A percentile compares a stretch with the other conserved stretches of the same genome.
phyloP scores from a whole-genome alignment of 2,113 vertebrate genomes.

The Oncorhynchus clarkii region DNA sequence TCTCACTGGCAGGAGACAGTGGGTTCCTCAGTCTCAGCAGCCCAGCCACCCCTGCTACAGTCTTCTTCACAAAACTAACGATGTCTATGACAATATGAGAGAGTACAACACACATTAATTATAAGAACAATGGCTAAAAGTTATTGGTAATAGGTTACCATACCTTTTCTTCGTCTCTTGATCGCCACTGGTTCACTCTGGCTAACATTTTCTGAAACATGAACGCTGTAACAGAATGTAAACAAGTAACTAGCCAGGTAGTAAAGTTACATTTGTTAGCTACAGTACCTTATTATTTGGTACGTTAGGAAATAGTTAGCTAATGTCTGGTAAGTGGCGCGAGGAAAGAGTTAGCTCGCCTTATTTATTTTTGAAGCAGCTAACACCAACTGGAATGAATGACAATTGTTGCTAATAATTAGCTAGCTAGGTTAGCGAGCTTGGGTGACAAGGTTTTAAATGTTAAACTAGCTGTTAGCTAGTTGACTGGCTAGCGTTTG shows the following conservation, averaged over 20 bases:
- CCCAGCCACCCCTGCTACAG: constrained; percentile 66
- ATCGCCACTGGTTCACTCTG: constrained; percentile 63
- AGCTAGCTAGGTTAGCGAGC: background rate
- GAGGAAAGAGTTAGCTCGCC: no score
- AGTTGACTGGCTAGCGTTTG: background rate
- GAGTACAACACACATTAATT: background rate
- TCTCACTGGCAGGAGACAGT: constrained; percentile 27
- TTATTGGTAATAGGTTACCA: constrained; percentile 35
- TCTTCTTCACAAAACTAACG: constrained; percentile 74
- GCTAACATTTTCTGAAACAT: constrained; percentile 58
- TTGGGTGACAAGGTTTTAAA: background rate
- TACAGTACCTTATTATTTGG: background rate
- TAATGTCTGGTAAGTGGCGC: no score
- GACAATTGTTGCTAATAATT: no score
- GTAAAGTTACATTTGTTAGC: no score
- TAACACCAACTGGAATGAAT: no score
- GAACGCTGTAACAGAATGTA: constrained; percentile 56
- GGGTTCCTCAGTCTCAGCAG: constrained; percentile 60
- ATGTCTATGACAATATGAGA: constrained; percentile 62
- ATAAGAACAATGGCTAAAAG: background rate
- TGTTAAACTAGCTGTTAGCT: background rate
- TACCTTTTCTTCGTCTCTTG: constrained; percentile 70
- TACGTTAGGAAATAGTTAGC: no score
- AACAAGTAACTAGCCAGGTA: background rate
- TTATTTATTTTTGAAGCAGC: no score